Evolutionary conservation across 2,113 vertebrate species (phyloP).

Genomic region (Etia nguti): DNA sequence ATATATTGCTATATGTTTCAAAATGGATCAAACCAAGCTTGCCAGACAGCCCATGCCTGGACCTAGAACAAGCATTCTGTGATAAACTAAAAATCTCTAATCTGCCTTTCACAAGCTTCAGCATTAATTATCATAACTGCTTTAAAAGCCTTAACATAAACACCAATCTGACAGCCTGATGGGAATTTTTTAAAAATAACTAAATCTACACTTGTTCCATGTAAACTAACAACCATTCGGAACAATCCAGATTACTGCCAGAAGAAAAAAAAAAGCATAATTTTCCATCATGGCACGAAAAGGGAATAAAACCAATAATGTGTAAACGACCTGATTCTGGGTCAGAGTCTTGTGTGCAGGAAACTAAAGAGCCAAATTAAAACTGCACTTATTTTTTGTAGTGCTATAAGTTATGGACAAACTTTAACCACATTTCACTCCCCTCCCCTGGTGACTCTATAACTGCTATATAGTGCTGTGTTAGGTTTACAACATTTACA

Average conservation of each 20-base stretch:
- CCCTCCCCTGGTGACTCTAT: not conserved
- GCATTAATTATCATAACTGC: not conserved
- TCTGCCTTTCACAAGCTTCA: not conserved
- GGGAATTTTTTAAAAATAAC: not conserved
- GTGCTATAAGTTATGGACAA: not conserved
- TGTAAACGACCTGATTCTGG: not conserved
- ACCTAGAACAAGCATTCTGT: not conserved
- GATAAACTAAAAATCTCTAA: not conserved
- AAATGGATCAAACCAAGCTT: not conserved
- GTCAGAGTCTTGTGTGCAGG: not conserved
- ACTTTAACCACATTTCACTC: not conserved
- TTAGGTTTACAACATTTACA: slow-evolving; percentile 11
- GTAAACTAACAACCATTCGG: not conserved
- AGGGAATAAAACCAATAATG: not conserved
- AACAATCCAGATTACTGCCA: not conserved
- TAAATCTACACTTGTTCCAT: not conserved
- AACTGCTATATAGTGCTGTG: not conserved
- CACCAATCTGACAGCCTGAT: not conserved
- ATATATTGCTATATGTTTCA: not conserved
- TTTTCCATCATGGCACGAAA: not conserved
- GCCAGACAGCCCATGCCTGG: not conserved
- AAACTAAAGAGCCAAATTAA: not conserved
- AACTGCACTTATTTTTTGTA: not conserved
- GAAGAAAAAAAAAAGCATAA: not conserved
- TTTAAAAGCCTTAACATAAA: not conserved